Percentiles rank a stretch among this genome's conserved stretches.
Evolutionary conservation across 2,888 invertebrate genomes (phyloP).

Genomic region (Melipona beecheii): DNA sequence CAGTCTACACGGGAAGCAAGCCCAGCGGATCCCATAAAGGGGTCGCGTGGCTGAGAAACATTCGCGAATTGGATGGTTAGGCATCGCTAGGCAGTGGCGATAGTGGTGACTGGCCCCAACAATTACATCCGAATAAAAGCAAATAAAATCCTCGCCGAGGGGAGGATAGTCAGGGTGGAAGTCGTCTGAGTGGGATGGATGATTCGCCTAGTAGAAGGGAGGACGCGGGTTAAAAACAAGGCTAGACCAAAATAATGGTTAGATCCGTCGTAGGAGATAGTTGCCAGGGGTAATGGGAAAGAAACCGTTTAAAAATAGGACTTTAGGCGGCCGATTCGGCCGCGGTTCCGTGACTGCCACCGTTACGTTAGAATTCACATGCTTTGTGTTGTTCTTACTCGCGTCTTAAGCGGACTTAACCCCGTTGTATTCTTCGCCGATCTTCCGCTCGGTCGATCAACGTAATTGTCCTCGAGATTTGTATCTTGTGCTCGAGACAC

Average conservation of each 20-base stretch:
- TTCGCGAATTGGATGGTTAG: constrained; percentile 81
- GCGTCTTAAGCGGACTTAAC: constrained; percentile 24
- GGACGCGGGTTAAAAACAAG: constrained; percentile 75
- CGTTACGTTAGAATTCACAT: constrained; percentile 74
- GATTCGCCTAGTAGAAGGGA: constrained; percentile 41
- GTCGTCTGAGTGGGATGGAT: constrained; percentile 57
- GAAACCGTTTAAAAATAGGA: constrained; percentile 82
- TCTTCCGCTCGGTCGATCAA: constrained; percentile 13
- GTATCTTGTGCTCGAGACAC: constrained; percentile 22
- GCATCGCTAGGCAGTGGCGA: constrained; percentile 79
- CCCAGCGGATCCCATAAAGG: constrained; percentile 72
- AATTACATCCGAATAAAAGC: constrained; percentile 83
- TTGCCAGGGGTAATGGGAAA: constrained; percentile 80
- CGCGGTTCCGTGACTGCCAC: constrained; percentile 80
- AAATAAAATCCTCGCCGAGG: constrained; percentile 75
- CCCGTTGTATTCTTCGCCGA: constrained; percentile 19
- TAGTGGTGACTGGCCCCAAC: constrained; percentile 84
- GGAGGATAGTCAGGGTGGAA: constrained; percentile 28
- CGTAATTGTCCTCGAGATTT: constrained; percentile 50
- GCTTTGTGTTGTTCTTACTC: constrained; percentile 60
- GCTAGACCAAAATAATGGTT: constrained; percentile 82
- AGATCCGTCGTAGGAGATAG: constrained; percentile 80
- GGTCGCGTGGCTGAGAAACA: constrained; percentile 82
- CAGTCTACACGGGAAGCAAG: constrained; percentile 48
- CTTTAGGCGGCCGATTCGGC: constrained; percentile 71